Percentiles rank a stretch among this genome's conserved stretches.
Conservation (phyloP, 2,888 invertebrate genomes). For the Dendrolimus houi region DNA sequence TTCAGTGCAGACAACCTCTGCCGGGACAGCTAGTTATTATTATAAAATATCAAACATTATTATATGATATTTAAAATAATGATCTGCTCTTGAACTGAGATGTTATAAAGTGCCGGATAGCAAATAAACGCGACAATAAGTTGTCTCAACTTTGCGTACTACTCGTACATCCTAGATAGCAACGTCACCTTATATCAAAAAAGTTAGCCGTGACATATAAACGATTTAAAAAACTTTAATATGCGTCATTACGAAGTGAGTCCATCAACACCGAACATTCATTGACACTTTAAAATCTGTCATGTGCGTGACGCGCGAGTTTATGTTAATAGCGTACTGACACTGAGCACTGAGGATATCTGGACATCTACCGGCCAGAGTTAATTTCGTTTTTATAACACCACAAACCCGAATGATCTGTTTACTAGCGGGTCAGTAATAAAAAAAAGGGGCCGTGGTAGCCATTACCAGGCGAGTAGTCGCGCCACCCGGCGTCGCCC, state of each 20-base stretch:
- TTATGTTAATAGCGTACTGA: slow-evolving; percentile 51
- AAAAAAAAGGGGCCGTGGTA: slow-evolving; percentile 70
- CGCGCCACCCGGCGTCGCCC: slow-evolving; percentile 61
- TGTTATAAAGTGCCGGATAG: no score
- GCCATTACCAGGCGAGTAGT: slow-evolving; percentile 65
- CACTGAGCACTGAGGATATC: slow-evolving; percentile 52
- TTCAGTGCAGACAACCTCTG: no score
- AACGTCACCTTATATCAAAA: no score
- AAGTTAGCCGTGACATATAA: no score
- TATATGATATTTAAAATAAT: no score
- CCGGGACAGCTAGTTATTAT: no score
- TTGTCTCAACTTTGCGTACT: no score
- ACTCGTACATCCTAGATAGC: no score
- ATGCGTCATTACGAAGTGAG: slow-evolving; percentile 30
- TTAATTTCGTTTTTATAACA: slow-evolving; percentile 76
- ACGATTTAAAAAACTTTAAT: slow-evolving; percentile 4
- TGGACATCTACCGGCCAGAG: slow-evolving; percentile 65
- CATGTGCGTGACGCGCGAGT: slow-evolving; percentile 50
- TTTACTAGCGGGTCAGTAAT: slow-evolving; percentile 76
- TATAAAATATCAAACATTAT: no score
- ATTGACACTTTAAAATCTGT: slow-evolving; percentile 40
- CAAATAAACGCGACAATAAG: no score
- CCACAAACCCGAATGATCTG: slow-evolving; percentile 76
- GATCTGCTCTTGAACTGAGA: no score
- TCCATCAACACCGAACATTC: slow-evolving; percentile 30